A percentile compares a stretch with the other conserved stretches of the same genome.
phyloP scores from a whole-genome alignment of 2,113 vertebrate genomes.

The Colaptes auratus region DNA sequence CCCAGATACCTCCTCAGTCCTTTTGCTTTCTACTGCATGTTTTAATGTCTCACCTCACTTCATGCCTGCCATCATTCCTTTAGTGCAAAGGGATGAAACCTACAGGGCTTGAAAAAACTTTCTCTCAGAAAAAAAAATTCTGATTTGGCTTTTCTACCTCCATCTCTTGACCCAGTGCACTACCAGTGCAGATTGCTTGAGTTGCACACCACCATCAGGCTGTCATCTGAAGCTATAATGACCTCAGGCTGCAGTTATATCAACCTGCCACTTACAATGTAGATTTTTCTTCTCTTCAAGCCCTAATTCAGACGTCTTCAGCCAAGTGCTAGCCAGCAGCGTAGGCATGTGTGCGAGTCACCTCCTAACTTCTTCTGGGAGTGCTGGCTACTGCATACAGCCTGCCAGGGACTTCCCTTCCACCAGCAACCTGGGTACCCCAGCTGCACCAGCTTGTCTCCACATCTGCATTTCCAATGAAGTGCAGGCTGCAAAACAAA shows the following conservation, averaged over 20 bases:
- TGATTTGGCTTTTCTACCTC: neutral
- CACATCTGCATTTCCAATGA: neutral
- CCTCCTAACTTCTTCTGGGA: neutral
- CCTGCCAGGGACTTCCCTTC: neutral
- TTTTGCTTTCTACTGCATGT: neutral
- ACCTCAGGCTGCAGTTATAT: neutral
- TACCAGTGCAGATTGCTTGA: neutral
- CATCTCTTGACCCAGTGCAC: accelerated
- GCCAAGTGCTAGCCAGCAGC: neutral
- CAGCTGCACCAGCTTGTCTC: neutral
- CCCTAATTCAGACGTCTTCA: neutral
- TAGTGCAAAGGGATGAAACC: neutral
- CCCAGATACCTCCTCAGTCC: neutral
- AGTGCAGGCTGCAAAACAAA: neutral
- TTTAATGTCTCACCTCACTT: neutral
- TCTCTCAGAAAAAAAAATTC: neutral
- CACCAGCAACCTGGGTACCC: neutral
- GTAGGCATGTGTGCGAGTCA: accelerated
- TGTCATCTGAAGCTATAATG: neutral
- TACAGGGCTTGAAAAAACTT: neutral
- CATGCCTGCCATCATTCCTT: neutral
- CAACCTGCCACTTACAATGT: neutral
- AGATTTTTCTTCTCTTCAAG: neutral
- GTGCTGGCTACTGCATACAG: neutral
- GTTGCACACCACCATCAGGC: neutral